phyloP scores from a whole-genome alignment of 2,113 vertebrate species.

The Natator depressus region DNA sequence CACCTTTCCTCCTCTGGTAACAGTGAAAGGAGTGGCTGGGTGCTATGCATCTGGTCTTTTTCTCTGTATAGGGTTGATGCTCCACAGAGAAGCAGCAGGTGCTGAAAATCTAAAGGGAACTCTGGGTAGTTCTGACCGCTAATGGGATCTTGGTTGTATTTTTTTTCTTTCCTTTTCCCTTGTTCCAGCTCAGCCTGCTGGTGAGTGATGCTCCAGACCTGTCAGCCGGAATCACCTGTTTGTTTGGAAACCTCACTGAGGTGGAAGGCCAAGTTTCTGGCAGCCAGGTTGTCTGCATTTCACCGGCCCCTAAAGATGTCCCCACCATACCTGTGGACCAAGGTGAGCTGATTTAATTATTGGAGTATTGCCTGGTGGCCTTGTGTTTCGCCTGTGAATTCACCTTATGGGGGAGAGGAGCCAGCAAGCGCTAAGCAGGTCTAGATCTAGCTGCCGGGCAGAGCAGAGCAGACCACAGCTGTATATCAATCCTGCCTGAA shows the following conservation, averaged over 20 bases:
- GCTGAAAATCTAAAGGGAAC: accelerated
- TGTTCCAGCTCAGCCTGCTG: constrained; percentile 88
- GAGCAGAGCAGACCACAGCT: neutral
- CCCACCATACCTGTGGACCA: constrained; percentile 93
- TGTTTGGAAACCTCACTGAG: constrained; percentile 96
- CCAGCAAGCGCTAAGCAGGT: accelerated
- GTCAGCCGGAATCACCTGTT: constrained; percentile 89
- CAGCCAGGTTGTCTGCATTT: constrained; percentile 90
- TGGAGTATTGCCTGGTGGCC: accelerated
- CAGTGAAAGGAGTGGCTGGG: neutral
- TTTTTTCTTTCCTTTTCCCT: neutral
- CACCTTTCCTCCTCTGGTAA: neutral
- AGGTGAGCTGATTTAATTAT: constrained; percentile 77
- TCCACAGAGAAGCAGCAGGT: neutral
- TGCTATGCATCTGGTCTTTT: neutral
- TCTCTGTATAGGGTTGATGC: neutral
- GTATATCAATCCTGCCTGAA: neutral
- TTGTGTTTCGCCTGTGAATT: accelerated
- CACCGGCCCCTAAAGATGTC: constrained; percentile 91
- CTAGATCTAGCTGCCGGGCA: accelerated
- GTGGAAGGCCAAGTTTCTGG: constrained; percentile 92
- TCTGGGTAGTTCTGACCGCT: neutral
- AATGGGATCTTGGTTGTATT: neutral
- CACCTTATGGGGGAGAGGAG: neutral
- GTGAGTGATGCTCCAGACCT: constrained; percentile 94